Conservation (phyloP, 2,113 vertebrate genomes). For the Neotragus moschatus region DNA sequence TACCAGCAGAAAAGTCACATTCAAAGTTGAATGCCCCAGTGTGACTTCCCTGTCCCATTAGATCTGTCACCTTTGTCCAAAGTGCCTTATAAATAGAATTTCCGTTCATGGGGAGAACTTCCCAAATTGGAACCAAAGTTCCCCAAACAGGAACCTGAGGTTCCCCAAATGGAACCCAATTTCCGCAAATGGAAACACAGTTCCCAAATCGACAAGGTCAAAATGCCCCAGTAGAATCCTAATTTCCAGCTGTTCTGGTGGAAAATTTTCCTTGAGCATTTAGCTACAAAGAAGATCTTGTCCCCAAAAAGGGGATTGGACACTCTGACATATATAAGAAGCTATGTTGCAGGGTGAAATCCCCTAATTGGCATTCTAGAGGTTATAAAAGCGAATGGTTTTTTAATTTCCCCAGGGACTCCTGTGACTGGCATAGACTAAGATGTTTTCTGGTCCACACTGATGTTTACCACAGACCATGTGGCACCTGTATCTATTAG, state of each 20-base stretch:
- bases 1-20: neutral
- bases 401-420: neutral
- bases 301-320: neutral
- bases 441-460: neutral
- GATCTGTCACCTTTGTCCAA: neutral
- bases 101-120: neutral
- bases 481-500: neutral
- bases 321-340: neutral
- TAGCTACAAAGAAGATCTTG: neutral
- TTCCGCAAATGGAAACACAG: neutral
- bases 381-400: neutral
- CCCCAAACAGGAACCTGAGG: neutral
- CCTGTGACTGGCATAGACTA: neutral
- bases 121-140: neutral
- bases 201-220: too few species aligned
- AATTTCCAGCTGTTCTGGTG: neutral
- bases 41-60: neutral
- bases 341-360: neutral
- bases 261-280: neutral
- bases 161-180: neutral
- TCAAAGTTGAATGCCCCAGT: neutral
- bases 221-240: too few species aligned
- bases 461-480: neutral
- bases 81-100: neutral
- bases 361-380: neutral